Conservation (phyloP, 2,797 vertebrate species). For the Poeciliopsis presidionis region DNA sequence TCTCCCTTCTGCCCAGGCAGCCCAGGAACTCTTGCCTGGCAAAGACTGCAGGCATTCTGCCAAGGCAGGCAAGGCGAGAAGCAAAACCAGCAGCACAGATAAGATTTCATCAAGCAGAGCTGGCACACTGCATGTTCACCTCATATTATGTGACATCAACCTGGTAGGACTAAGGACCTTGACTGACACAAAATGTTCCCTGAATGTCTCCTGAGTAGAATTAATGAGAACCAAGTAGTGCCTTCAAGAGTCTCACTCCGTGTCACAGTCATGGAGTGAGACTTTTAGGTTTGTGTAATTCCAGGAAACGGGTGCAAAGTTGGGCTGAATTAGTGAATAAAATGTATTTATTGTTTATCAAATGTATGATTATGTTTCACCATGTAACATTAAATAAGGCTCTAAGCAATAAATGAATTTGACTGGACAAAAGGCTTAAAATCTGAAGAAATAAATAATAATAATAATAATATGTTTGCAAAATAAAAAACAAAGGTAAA, state of each 20-base stretch:
- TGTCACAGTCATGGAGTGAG: conserved; percentile 75
- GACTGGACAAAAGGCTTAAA: neutral
- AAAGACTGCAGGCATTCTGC: conserved; percentile 88
- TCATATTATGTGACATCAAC: conserved; percentile 69
- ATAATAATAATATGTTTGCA: neutral
- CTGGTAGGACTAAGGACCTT: conserved; percentile 65
- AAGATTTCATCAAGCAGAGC: conserved; percentile 66
- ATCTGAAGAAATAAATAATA: neutral
- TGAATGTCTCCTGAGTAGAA: conserved; percentile 73
- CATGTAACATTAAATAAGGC: neutral
- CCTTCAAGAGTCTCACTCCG: conserved; percentile 64
- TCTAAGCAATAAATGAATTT: neutral
- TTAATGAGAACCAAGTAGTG: conserved; percentile 64
- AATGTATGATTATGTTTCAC: neutral
- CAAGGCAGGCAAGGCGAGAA: conserved; percentile 37
- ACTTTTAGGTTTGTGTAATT: conserved; percentile 72
- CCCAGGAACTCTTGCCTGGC: conserved; percentile 81
- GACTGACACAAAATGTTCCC: conserved; percentile 67
- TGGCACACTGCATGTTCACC: conserved; percentile 55
- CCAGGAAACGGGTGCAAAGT: conserved; percentile 20
- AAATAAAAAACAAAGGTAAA: neutral
- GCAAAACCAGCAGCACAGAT: conserved; percentile 60
- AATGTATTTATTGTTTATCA: neutral
- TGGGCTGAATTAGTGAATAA: neutral
- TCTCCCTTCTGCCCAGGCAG: conserved; percentile 85